These are phyloP conservation scores for Loriculus beryllinus DNA, from an alignment of 2,797 vertebrate species.

Conservation along the genomic window DNA sequence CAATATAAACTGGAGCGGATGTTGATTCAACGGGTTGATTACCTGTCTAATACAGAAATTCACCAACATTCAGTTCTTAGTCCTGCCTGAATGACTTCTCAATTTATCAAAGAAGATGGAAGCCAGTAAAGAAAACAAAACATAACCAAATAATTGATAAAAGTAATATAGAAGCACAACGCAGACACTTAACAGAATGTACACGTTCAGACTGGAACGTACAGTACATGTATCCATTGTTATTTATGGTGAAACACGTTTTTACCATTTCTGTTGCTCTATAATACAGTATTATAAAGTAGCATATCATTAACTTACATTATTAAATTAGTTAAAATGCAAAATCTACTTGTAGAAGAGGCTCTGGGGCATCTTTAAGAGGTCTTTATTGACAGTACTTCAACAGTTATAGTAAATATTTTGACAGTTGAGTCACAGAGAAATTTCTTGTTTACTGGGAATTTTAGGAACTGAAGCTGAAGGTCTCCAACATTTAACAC, in stretches of 20 bases:
- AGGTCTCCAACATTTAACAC: conserved; percentile 10
- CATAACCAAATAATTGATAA: not conserved
- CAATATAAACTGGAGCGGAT: not conserved
- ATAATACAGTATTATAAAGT: not conserved
- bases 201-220: not conserved
- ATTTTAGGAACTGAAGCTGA: conserved; percentile 49
- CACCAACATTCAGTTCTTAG: not conserved
- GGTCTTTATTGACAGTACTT: not conserved
- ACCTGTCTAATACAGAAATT: not conserved
- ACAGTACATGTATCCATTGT: not conserved
- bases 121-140: not conserved
- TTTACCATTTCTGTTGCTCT: not conserved
- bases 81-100: not conserved
- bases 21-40: not conserved
- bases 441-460: conserved; percentile 47
- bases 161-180: not conserved
- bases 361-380: conserved; percentile 9
- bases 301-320: not conserved
- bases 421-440: conserved; percentile 54
- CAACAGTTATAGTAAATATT: conserved; percentile 56
- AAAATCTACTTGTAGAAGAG: conserved; percentile 16
- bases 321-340: not conserved
- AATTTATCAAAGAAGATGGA: not conserved
- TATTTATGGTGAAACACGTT: conserved; percentile 5
- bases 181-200: not conserved